phyloP scores from a whole-genome alignment of 2,888 invertebrate species.

The Micoletzkya japonica region DNA sequence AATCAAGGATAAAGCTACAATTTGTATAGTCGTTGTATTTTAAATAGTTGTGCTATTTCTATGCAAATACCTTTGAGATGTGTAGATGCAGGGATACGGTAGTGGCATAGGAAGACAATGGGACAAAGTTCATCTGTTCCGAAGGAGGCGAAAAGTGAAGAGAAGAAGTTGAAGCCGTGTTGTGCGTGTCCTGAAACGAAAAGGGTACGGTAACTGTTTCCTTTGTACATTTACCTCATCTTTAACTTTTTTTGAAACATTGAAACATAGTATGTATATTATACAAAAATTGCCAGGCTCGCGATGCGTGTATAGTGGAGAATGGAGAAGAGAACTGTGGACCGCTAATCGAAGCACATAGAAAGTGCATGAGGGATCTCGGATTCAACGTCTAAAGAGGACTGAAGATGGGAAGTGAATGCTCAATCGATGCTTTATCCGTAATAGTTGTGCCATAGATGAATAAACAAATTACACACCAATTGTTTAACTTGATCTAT shows the following conservation, averaged over 20 bases:
- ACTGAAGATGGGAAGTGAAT: conserved; percentile 4
- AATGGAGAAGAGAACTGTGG: conserved; percentile 83
- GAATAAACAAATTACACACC: background rate
- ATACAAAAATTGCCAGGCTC: conserved; percentile 45
- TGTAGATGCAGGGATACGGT: too few relatives aligned
- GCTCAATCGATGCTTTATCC: background rate
- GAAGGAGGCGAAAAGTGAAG: conserved; percentile 24
- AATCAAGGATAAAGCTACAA: too few relatives aligned
- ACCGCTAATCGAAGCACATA: conserved; percentile 89
- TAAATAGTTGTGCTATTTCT: too few relatives aligned
- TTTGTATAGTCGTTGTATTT: too few relatives aligned
- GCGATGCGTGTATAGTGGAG: conserved; percentile 66
- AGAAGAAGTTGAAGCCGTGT: conserved; percentile 66
- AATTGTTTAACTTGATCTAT: too few relatives aligned
- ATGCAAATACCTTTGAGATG: too few relatives aligned
- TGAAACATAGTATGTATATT: background rate
- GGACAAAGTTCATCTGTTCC: too few relatives aligned
- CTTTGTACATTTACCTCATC: conserved; percentile 7
- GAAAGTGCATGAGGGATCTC: conserved; percentile 89
- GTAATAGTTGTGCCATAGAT: background rate
- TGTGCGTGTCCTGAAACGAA: conserved; percentile 70
- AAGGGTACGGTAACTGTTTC: conserved; percentile 40
- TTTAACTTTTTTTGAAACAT: conserved; percentile 14
- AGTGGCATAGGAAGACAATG: too few relatives aligned
- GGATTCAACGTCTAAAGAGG: conserved; percentile 86